Base-by-base conservation (phyloP, 2,888 invertebrate genomes). In the Drosophila kambysellisi region DNA sequence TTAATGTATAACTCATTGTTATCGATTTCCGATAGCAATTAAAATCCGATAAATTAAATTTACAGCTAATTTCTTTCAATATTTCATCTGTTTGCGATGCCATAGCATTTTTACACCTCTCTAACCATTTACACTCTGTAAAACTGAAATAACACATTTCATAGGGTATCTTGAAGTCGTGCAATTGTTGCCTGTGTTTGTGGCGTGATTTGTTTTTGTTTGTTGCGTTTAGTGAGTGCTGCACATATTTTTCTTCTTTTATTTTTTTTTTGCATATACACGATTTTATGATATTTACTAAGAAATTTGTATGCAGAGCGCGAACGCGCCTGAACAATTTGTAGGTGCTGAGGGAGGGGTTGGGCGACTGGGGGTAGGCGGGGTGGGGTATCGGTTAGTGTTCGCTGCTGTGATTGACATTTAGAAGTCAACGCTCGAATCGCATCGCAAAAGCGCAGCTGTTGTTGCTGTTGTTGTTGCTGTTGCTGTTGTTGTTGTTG, bases 401-500 rank as follows among this genome's bases (percentile, higher is more conserved):
- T n/a, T 59, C 41, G 59, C 79, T 69, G 59, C 76, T 69, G 74
- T 90, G 90, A 85, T 90, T 85, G 85, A 88, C 88, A 85, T 88
- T 85, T 82, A 90, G 83, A 90, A 85, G 85, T 85, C 85, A 85
- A 85, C 73, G 90, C 70, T 85, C 83, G 83, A 67, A 63, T 77
- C 71, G 73, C 51, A 37, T 54, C 56, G 58, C 51, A 52, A 46
- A 37, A 58, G 32, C 11, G 32, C 58, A 73, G 57, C 59, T n/a
- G n/a, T 51, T 30, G 30, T 11, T 30, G 29, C 0, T 50, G 51
- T 7, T 46, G 9, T 0, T 0, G 4, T 0, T n/a, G 37, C 0
- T 37, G 15, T 15, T 37, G 59, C 25, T 43, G 43, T 4, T 11
- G 43, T 1, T n/a, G 5, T n/a, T 51, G 33, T 4, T 35, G 30